phyloP scores from a whole-genome alignment of 2,888 invertebrate species.

The Icerya purchasi region DNA sequence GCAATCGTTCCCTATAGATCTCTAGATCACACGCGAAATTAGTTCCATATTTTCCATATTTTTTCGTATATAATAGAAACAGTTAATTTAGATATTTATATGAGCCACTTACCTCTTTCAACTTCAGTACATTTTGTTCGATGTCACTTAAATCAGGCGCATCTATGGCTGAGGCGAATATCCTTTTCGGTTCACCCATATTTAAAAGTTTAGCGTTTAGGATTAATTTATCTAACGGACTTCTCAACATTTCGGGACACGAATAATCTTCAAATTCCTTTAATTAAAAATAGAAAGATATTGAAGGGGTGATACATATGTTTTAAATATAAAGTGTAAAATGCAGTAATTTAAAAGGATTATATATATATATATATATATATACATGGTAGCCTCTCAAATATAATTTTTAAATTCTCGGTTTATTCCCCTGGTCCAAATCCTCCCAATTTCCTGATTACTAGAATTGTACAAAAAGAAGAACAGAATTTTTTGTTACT shows the following conservation, averaged over 20 bases:
- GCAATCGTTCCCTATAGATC: no score
- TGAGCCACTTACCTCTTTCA: constrained; percentile 45
- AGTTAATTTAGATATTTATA: background rate
- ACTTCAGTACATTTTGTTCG: constrained; percentile 50
- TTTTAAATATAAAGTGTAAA: background rate
- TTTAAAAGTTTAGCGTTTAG: constrained; percentile 60
- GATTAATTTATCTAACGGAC: constrained; percentile 59
- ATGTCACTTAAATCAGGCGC: constrained; percentile 70
- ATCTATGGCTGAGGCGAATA: constrained; percentile 64
- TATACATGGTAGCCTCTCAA: no score
- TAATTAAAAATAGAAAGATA: background rate
- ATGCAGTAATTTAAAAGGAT: background rate
- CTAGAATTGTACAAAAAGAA: no score
- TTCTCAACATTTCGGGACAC: constrained; percentile 43
- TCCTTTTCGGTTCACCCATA: constrained; percentile 54
- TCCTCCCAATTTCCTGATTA: no score
- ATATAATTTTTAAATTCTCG: no score
- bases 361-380: background rate
- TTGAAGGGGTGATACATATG: no score
- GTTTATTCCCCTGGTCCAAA: no score
- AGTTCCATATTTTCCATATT: background rate
- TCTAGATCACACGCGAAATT: no score
- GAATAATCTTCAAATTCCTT: constrained; percentile 8
- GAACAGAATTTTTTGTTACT: no score
- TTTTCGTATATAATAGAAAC: background rate